These are phyloP conservation scores for Agapostemon virescens DNA, from an alignment of 2,888 invertebrate genomes.

Conservation along the genomic window DNA sequence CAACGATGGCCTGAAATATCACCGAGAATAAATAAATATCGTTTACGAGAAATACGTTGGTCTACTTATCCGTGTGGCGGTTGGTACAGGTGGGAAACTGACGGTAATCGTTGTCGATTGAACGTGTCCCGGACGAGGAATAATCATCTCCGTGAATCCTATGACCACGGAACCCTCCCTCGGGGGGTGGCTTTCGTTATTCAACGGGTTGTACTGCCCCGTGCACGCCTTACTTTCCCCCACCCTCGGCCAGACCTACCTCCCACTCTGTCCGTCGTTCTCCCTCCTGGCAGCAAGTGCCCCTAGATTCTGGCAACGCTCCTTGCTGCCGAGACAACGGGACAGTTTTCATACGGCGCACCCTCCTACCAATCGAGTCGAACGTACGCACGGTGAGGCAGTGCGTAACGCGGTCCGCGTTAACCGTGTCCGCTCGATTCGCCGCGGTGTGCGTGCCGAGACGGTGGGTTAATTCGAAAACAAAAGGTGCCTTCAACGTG, in stretches of 20 bases:
- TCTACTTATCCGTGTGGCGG: neutral
- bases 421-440: neutral
- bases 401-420: conserved; percentile 36
- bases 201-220: conserved; percentile 30
- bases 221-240: conserved; percentile 45
- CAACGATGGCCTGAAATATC: neutral
- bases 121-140: neutral
- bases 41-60: neutral
- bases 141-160: conserved; percentile 2
- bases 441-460: conserved; percentile 24
- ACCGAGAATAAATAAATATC: neutral
- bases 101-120: neutral
- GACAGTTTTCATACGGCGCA: conserved; percentile 69
- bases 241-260: neutral
- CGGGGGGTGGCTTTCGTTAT: conserved; percentile 22
- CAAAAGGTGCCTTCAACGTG: conserved; percentile 46
- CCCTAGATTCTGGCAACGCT: conserved; percentile 54
- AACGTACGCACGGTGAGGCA: conserved; percentile 23
- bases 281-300: conserved; percentile 44
- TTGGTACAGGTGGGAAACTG: neutral
- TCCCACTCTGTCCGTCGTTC: neutral
- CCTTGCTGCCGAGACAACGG: conserved; percentile 54
- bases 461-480: conserved; percentile 29
- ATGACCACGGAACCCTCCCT: conserved; percentile 7
- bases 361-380: conserved; percentile 52